Conservation (phyloP, 2,113 vertebrate genomes). For the Macrotus californicus region DNA sequence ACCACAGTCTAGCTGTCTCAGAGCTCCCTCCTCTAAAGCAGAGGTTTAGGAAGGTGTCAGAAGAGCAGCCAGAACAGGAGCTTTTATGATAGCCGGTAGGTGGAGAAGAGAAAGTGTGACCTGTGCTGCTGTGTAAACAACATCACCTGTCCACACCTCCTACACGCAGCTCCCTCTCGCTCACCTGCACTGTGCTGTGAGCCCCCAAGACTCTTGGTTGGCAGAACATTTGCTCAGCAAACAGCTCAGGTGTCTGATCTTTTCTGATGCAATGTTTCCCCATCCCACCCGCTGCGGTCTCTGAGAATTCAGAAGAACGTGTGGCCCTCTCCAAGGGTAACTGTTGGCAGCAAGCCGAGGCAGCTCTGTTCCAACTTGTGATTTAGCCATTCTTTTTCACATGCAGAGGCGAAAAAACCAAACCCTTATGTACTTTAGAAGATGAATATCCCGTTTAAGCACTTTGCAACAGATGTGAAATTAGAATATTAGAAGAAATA, state of each 20-base stretch:
- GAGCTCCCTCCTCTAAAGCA: neutral
- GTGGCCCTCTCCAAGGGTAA: neutral
- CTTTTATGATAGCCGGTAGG: fast-evolving
- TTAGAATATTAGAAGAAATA: neutral
- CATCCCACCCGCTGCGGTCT: neutral
- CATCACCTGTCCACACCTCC: neutral
- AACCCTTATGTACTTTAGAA: neutral
- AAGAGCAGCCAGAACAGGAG: neutral
- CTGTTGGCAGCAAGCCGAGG: neutral
- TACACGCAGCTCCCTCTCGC: fast-evolving
- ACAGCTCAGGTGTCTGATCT: neutral
- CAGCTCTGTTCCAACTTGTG: conserved; percentile 1
- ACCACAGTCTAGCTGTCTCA: fast-evolving
- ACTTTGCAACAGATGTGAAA: neutral
- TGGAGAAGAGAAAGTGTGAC: neutral
- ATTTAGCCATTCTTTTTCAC: neutral
- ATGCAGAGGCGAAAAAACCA: neutral
- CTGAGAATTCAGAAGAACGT: neutral
- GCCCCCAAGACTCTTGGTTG: fast-evolving
- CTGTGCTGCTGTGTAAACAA: neutral
- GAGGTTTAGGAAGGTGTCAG: neutral
- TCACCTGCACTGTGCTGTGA: fast-evolving
- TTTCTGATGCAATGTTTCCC: neutral
- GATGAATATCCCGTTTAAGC: neutral
- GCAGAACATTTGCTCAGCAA: neutral